Evolutionary conservation across 2,797 vertebrate species (phyloP).

Genomic region (Acanthiza pusilla): DNA sequence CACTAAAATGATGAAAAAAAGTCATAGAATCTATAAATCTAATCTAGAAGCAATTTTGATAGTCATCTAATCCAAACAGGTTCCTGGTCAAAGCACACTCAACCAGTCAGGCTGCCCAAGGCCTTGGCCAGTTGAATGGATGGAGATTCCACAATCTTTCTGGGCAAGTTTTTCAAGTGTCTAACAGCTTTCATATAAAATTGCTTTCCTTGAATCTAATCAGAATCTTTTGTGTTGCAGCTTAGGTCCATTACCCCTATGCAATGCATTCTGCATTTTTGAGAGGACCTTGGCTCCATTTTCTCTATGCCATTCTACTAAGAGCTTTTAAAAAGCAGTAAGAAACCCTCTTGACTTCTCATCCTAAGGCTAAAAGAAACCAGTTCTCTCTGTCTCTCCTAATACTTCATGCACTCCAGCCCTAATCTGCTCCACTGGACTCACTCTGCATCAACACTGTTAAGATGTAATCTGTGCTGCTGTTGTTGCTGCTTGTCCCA

Average conservation of each 20-base stretch:
- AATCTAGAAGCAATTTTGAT: not conserved
- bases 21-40: not conserved
- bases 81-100: not conserved
- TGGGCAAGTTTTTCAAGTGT: not conserved
- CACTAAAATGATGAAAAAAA: not conserved
- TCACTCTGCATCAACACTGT: not conserved
- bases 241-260: not conserved
- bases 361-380: not conserved
- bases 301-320: not conserved
- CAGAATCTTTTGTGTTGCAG: not conserved
- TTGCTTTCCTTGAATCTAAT: not conserved
- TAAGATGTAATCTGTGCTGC: not conserved
- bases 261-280: not conserved
- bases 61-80: not conserved
- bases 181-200: not conserved
- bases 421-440: not conserved
- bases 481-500: not conserved
- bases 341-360: not conserved
- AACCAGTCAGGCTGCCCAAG: not conserved
- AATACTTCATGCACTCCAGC: accelerated
- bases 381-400: not conserved
- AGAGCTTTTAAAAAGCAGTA: not conserved
- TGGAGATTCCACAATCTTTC: not conserved
- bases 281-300: not conserved
- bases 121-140: not conserved